Evolutionary conservation across 2,797 vertebrate species (phyloP).

Genomic region (Scyliorhinus canicula): DNA sequence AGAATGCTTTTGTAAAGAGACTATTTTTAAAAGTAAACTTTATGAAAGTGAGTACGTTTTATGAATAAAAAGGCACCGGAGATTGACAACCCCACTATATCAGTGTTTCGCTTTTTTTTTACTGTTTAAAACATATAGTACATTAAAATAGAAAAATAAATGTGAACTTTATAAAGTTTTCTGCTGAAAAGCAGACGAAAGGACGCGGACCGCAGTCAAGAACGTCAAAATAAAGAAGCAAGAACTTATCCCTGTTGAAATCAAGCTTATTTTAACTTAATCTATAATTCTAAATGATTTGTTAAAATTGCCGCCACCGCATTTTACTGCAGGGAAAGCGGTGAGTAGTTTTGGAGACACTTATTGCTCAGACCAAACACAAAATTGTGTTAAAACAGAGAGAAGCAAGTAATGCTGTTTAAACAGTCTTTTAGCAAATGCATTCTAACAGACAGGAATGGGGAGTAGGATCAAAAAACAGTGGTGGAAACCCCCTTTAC

Average conservation of each 20-base stretch:
- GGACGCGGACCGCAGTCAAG: not conserved
- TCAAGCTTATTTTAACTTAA: not conserved
- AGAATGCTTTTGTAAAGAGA: not conserved
- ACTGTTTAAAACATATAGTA: not conserved
- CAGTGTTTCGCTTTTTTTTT: not conserved
- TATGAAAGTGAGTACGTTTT: too few relatives aligned
- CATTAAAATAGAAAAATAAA: not conserved
- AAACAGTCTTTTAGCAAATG: not conserved
- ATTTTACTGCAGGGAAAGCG: not conserved
- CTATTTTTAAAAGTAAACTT: not conserved
- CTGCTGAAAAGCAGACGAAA: not conserved
- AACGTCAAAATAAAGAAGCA: not conserved
- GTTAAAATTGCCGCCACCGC: not conserved
- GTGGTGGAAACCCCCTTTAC: not conserved
- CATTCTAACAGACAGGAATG: not conserved
- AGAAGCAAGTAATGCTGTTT: not conserved
- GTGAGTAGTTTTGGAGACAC: not conserved
- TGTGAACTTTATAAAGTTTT: not conserved
- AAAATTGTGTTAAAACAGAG: not conserved
- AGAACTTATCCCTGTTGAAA: not conserved
- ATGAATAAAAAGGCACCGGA: not conserved
- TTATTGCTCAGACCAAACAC: not conserved
- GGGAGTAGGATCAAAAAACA: not conserved
- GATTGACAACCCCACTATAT: not conserved
- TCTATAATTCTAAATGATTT: slow-evolving; percentile 4